Conservation (phyloP, 2,113 vertebrate species). For the Psilopsiagon aymara region DNA sequence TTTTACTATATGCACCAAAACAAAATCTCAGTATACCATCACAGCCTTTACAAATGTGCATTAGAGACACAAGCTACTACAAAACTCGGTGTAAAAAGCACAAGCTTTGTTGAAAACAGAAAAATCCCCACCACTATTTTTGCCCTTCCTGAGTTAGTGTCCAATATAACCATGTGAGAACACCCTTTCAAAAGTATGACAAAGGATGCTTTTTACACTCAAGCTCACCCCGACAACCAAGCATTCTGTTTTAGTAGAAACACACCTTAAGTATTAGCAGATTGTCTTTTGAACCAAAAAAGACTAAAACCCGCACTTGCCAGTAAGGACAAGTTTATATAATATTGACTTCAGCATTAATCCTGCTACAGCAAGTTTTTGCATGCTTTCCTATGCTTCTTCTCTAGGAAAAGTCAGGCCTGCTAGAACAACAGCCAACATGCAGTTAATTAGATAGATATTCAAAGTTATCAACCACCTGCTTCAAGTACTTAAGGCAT, state of each 20-base stretch:
- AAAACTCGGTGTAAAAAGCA: not conserved
- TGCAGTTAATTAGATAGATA: slow-evolving; percentile 62
- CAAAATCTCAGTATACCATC: not conserved
- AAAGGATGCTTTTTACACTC: not conserved
- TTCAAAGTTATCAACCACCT: slow-evolving; percentile 67
- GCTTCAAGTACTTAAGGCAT: slow-evolving; percentile 53
- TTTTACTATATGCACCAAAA: not conserved
- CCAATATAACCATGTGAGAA: rapidly evolving
- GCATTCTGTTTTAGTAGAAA: slow-evolving; percentile 45
- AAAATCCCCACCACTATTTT: not conserved
- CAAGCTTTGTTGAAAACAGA: not conserved
- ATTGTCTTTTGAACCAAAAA: slow-evolving; percentile 51
- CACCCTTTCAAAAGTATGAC: not conserved
- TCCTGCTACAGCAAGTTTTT: slow-evolving; percentile 69
- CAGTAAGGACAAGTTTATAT: slow-evolving; percentile 27
- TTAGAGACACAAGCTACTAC: not conserved
- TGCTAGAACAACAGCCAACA: slow-evolving; percentile 64
- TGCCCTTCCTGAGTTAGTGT: not conserved
- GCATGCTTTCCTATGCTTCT: slow-evolving; percentile 34
- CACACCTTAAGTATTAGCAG: slow-evolving; percentile 21
- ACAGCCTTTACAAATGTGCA: not conserved
- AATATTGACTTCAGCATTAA: slow-evolving; percentile 50
- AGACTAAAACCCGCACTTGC: slow-evolving; percentile 43
- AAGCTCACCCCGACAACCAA: not conserved
- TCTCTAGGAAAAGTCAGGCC: slow-evolving; percentile 13